Percentiles rank a stretch among this genome's conserved stretches.
phyloP scores from a whole-genome alignment of 2,888 invertebrate genomes.

The Abrostola tripartita region DNA sequence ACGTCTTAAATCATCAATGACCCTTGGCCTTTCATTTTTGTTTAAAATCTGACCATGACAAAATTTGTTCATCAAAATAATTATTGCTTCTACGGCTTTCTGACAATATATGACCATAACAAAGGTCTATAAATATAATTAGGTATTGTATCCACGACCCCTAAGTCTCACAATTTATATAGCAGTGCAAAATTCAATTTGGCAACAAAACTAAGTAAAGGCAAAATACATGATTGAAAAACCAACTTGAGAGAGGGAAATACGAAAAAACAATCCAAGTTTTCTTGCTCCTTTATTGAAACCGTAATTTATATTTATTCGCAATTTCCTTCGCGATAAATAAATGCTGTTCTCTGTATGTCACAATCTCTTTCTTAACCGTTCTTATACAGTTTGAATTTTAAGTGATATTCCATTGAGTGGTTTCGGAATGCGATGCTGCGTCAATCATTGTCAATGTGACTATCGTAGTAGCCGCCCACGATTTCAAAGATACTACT shows the following conservation, averaged over 20 bases:
- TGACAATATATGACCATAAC: too few species aligned
- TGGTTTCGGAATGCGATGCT: neutral
- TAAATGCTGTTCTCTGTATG: constrained; percentile 2
- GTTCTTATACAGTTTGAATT: neutral
- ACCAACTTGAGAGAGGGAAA: neutral
- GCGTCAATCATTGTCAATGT: constrained; percentile 12
- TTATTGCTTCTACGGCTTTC: too few species aligned
- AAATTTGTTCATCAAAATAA: too few species aligned
- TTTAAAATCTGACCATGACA: too few species aligned
- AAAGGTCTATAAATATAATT: too few species aligned
- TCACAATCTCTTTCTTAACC: neutral
- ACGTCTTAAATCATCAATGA: too few species aligned
- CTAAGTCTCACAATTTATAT: too few species aligned
- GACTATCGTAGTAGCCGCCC: constrained; percentile 4
- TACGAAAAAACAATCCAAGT: constrained; percentile 12
- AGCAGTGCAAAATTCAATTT: too few species aligned
- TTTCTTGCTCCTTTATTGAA: constrained; percentile 9
- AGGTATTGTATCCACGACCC: too few species aligned
- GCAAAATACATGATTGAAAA: neutral
- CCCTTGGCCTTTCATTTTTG: too few species aligned
- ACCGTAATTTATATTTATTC: constrained; percentile 19
- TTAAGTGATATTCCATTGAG: neutral
- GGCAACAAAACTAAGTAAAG: too few species aligned
- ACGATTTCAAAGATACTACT: constrained; percentile 17
- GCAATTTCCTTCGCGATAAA: constrained; percentile 13